A percentile compares a stretch with the other conserved stretches of the same genome.
Conservation (phyloP, 2,888 invertebrate genomes). For the Epinotia demarniana region DNA sequence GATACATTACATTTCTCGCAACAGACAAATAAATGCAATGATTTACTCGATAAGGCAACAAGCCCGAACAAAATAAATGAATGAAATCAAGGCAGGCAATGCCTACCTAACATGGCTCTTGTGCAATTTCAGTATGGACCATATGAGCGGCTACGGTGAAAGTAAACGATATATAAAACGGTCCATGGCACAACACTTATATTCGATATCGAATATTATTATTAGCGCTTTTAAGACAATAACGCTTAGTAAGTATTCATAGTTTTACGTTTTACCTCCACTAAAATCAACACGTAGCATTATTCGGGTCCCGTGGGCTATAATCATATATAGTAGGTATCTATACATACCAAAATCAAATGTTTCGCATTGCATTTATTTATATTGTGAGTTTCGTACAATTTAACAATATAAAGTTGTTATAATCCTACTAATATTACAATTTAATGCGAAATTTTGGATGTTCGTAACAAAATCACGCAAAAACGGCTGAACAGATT, state of each 20-base stretch:
- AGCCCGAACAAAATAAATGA: background rate
- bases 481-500: no score
- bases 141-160: slow-evolving; percentile 48
- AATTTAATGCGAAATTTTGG: no score
- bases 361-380: no score
- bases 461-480: no score
- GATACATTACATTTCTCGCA: background rate
- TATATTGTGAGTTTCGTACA: no score
- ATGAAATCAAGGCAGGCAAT: slow-evolving; percentile 15
- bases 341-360: no score
- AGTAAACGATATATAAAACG: slow-evolving; percentile 47
- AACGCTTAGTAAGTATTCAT: background rate
- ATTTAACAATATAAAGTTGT: no score
- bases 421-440: no score
- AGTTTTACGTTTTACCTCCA: background rate
- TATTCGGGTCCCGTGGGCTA: background rate
- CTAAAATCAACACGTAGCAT: background rate
- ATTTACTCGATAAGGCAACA: slow-evolving; percentile 7
- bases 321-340: background rate
- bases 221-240: slow-evolving; percentile 12
- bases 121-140: slow-evolving; percentile 49
- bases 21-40: background rate
- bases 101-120: slow-evolving; percentile 46
- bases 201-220: slow-evolving; percentile 22
- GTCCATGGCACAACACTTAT: background rate